Base-by-base conservation (phyloP, 2,888 invertebrate species). In the Strigamia crassipes region DNA sequence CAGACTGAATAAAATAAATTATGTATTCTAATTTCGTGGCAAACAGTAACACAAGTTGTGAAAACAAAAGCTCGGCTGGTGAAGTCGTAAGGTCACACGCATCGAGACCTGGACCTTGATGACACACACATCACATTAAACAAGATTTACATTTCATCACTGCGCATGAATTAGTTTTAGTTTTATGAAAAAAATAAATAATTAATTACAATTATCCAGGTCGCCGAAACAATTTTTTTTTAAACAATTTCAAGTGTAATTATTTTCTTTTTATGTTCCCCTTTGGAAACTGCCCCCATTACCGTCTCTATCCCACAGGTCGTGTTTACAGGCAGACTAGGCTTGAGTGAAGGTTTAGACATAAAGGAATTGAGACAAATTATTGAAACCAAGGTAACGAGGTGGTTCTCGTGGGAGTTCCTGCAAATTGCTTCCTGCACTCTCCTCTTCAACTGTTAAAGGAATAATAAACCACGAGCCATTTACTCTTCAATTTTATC, bases 291-390 rank as follows among this genome's bases (percentile, higher is more conserved):
- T 42, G 42, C n/a, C 46, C 27, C 38, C 46, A 51, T 56, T 79
- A 27, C 66, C 80, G 15, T 46, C 15, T 31, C 21, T 80, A 15
- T 56, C 21, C 61, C 56, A 18, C 10, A 56, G 56, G 56, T 38
- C 56, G 21, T 31, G 56, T 23, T n/a, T 34, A 61, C 23, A 27
- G n/a, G 56, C 66, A 34, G 61, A 80, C 41, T 42, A 15, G 23
- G 21, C n/a, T 31, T 73, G 73, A 73, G 27, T 27, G 73, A 73
- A 31, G 31, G 27, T 73, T n/a, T 73, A 27, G 27, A 73, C 15
- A 13, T 73, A 73, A 73, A 73, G 73, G 73, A 73, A 31, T 73
- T 73, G 73, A 73, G 73, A 73, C 73, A 73, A 73, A 73, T 73
- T 73, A 73, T 73, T 73, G 73, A 73, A 73, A 31, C 31, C 27